A percentile compares a stretch with the other conserved stretches of the same genome.
Conservation (phyloP, 2,113 vertebrate genomes). For the Atractosteus spatula region DNA sequence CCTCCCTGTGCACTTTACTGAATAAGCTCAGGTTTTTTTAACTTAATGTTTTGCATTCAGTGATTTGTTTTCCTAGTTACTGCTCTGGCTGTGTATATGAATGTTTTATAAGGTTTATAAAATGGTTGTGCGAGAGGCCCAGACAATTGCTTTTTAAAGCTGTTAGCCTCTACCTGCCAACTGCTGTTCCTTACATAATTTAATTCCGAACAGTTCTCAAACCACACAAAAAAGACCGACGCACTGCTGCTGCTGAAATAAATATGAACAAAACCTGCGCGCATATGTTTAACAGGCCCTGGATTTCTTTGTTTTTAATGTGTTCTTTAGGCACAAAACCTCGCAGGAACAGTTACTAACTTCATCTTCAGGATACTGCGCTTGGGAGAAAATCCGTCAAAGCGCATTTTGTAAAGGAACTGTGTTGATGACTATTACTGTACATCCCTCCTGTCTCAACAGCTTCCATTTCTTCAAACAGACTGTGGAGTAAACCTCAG, state of each 20-base stretch:
- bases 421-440: too few relatives aligned
- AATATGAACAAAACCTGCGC: slow-evolving; percentile 27
- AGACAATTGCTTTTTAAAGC: slow-evolving; percentile 47
- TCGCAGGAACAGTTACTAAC: too few relatives aligned
- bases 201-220: slow-evolving; percentile 45
- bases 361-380: too few relatives aligned
- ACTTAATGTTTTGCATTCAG: slow-evolving; percentile 51
- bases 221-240: slow-evolving; percentile 45
- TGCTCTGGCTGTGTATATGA: slow-evolving; percentile 34
- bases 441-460: too few relatives aligned
- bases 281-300: slow-evolving; percentile 26
- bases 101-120: slow-evolving; percentile 53
- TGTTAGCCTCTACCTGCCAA: slow-evolving; percentile 50
- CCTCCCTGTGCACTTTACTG: slow-evolving; percentile 51
- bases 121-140: slow-evolving; percentile 33
- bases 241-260: slow-evolving; percentile 36
- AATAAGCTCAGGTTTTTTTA: slow-evolving; percentile 36
- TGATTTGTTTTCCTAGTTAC: slow-evolving; percentile 42
- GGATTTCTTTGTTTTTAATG: slow-evolving; percentile 14
- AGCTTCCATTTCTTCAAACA: too few relatives aligned
- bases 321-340: slow-evolving; percentile 13
- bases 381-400: too few relatives aligned
- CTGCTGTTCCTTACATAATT: slow-evolving; percentile 42
- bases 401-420: too few relatives aligned
- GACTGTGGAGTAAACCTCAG: too few relatives aligned